Base-by-base conservation (phyloP, 2,113 vertebrate species). In the Perca flavescens region DNA sequence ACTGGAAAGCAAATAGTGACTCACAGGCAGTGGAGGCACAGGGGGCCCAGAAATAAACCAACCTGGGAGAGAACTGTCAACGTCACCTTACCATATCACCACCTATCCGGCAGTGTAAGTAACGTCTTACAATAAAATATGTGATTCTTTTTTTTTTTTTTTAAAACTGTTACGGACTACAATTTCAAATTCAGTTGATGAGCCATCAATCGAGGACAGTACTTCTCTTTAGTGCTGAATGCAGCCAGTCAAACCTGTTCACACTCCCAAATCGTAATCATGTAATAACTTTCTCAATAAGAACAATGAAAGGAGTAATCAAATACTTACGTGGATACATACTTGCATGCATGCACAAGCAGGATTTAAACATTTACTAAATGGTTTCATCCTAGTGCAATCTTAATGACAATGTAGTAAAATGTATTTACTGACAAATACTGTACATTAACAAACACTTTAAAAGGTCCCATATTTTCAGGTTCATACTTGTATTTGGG, bases 1-100 rank as follows among this genome's bases (percentile, higher is more conserved):
- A 22, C 47, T 64, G 83, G 58, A 66, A 73, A 64, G 77, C 47
- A 74, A 71, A 72, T 5, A 5, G 74, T 83, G 16, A 75, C 47
- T 87, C 80, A 84, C 34, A 82, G 75, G 62, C n/a, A 58, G 25
- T 7, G 8, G 54, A 61, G 65, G 53, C 14, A 34, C 43, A 19
- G n/a, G 2, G 28, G 52, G 50, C 15, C 7, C 50, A 79, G 66
- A 68, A 81, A 83, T 69, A 83, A 83, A 79, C 46, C n/a, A 34
- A 43, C 43, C 25, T 43, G 31, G 6, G 15, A 74, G 52, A 1
- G 15, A 74, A 62, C 56, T 22, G 12, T 73, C 49, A 58, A 56
- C 54, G 71, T 74, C 56, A 60, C 19, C 22, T 68, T 46, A 22
- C 15, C 47, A 19, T 25, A n/a, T 15, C 25, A 36, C 34, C 47